phyloP scores from a whole-genome alignment of 2,113 vertebrate species.

The Lontra canadensis region DNA sequence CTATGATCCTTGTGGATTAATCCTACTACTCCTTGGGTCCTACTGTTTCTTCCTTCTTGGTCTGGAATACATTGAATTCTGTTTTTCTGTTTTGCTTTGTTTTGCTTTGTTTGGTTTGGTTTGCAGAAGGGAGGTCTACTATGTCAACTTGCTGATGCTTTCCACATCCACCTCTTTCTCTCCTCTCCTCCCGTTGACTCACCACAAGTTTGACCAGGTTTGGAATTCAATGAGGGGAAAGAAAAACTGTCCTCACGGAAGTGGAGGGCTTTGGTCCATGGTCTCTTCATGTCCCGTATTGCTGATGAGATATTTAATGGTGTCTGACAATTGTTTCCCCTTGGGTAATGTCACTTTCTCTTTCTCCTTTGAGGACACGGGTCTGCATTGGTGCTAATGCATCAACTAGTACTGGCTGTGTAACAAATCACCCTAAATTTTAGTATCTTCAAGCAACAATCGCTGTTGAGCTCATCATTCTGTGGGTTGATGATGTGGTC shows the following conservation, averaged over 20 bases:
- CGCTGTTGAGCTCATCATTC: background rate
- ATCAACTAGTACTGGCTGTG: background rate
- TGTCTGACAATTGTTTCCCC: background rate
- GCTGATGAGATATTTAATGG: background rate
- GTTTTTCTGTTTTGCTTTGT: background rate
- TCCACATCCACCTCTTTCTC: background rate
- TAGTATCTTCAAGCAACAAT: background rate
- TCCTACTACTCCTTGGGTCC: too few species aligned
- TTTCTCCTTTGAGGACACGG: background rate
- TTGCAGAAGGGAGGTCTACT: background rate
- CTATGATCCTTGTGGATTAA: too few species aligned
- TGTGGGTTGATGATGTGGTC: background rate
- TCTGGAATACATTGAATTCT: background rate
- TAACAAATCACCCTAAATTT: background rate
- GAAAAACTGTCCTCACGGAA: background rate
- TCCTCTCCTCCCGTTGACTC: background rate
- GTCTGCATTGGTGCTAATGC: rapidly evolving
- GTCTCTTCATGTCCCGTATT: background rate
- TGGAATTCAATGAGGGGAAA: background rate
- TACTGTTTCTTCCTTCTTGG: background rate
- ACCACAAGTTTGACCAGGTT: background rate
- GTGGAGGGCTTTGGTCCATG: rapidly evolving
- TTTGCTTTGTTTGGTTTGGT: background rate
- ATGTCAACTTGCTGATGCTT: background rate
- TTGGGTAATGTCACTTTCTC: background rate